Evolutionary conservation across 2,888 invertebrate species (phyloP).

Genomic region (Sarcophaga subvicina): DNA sequence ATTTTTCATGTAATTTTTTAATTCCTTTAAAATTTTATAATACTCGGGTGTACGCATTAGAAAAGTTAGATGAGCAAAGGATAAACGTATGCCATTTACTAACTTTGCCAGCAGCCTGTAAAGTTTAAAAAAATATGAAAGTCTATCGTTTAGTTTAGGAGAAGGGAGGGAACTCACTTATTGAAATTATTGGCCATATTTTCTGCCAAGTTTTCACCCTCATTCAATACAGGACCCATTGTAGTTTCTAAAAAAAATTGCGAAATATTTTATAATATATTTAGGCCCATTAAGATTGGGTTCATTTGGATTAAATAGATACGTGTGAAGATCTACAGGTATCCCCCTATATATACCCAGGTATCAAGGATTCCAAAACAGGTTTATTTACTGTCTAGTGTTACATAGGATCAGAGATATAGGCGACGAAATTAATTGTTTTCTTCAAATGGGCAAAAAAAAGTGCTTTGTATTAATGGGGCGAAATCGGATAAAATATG

Average conservation of each 20-base stretch:
- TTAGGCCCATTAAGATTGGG: no score
- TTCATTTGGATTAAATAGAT: no score
- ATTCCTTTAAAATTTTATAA: constrained; percentile 51
- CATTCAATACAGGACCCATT: constrained; percentile 26
- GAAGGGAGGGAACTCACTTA: neutral
- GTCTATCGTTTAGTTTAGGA: neutral
- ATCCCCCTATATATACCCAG: no score
- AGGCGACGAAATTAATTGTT: no score
- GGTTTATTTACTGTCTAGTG: no score
- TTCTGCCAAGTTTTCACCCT: constrained; percentile 27
- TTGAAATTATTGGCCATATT: constrained; percentile 44
- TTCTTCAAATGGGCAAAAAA: no score
- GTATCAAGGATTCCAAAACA: no score
- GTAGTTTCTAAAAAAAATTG: constrained; percentile 26
- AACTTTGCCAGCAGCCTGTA: constrained; percentile 47
- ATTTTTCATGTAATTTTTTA: constrained; percentile 37
- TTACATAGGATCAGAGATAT: no score
- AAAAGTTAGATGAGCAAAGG: constrained; percentile 48
- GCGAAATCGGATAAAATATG: no score
- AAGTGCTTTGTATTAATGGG: no score
- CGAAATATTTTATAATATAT: neutral
- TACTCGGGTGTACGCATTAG: constrained; percentile 62
- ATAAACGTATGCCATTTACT: constrained; percentile 34
- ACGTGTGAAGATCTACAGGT: no score
- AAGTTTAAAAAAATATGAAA: neutral